Conservation (phyloP, 2,797 vertebrate genomes). For the Gymnodraco acuticeps region DNA sequence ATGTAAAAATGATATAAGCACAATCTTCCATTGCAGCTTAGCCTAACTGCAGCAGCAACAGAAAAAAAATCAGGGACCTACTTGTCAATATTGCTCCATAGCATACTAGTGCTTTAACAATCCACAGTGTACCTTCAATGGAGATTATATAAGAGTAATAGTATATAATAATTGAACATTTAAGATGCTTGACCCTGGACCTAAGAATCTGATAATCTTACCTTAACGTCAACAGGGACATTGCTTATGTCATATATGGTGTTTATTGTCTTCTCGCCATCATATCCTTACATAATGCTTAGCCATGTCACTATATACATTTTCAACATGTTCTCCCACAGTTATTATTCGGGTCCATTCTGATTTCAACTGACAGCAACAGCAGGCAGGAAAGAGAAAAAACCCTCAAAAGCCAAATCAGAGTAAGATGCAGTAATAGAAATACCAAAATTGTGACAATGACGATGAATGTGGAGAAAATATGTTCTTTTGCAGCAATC, state of each 20-base stretch:
- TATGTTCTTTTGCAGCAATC: slow-evolving; percentile 34
- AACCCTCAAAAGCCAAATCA: neutral
- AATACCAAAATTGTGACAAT: neutral
- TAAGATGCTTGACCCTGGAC: neutral
- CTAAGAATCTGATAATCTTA: neutral
- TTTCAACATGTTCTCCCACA: neutral
- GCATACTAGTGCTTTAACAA: too few relatives aligned
- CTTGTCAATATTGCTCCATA: neutral
- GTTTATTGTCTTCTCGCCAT: neutral
- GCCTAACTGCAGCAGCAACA: neutral
- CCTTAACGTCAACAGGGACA: neutral
- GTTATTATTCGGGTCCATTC: neutral
- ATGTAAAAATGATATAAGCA: neutral
- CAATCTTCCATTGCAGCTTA: neutral
- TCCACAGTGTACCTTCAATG: neutral
- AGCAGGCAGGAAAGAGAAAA: neutral
- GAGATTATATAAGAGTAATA: neutral
- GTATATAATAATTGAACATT: neutral
- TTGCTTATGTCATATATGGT: neutral
- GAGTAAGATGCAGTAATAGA: neutral
- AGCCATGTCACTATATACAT: neutral
- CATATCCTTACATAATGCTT: neutral
- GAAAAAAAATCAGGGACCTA: too few relatives aligned
- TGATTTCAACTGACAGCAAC: neutral
- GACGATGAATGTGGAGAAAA: neutral